Evolutionary conservation across 2,797 vertebrate species (phyloP), one percentile per base, ranked within the genome.

Genomic region (Sebastes glaucus): DNA sequence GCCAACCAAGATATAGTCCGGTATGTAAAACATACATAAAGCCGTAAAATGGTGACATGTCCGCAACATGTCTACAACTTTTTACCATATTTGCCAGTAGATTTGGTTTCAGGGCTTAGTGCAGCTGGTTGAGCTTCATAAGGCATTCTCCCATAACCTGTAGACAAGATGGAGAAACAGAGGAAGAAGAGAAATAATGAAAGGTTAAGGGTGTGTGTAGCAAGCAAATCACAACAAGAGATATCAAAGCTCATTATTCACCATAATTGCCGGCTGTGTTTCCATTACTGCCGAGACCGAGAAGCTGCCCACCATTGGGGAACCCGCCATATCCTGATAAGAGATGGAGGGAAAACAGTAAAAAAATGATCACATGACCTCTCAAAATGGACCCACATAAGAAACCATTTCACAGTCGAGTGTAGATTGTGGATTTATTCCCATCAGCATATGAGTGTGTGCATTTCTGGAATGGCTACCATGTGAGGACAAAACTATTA

Each of bases 111-210:
- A 4, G 86, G 83, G 11, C 28, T 62, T 56, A 91, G 79, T 60
- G 69, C 84, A 70, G 78, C 88, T 55, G 86, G 81, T 55, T 94
- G 92, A 78, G 80, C 74, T 78, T 90, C 89, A 85, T 89, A 87
- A 33, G 92, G 90, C 77, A 87, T 78, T 74, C 74, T 87, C 72
- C 90, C 91, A 82, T 94, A 94, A 76, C 92, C 94, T 95, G 70
- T 5, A 32, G 11, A 38, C 16, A 52, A 78, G 57, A 18, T 32
- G 59, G 1, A 71, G 28, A 73, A 62, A 66, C 7, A 32, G n/a
- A 28, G 20, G 23, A 71, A 55, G 13, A 56, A 56, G 52, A 74
- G 1, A 18, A 56, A 49, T 20, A 11, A 30, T 11, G 23, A 28
- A 22, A 61, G 0, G 1, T 52, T 22, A 35, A 22, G n/a, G 6